Evolutionary conservation across 2,888 invertebrate species (phyloP).

Genomic region (Griposia aprilina): DNA sequence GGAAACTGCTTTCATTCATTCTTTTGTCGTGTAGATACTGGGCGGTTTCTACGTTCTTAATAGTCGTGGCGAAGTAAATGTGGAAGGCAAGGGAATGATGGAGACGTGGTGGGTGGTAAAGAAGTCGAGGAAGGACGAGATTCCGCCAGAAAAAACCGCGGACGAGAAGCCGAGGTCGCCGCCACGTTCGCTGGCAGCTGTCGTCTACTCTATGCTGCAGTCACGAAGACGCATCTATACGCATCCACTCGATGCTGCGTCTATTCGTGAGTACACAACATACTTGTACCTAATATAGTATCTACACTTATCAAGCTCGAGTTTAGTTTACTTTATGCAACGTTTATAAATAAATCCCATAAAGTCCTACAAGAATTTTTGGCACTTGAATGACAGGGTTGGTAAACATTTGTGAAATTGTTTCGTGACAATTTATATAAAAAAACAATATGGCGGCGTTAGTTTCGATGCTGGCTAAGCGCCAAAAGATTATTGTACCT

Average conservation of each 20-base stretch:
- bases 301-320: neutral
- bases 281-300: neutral
- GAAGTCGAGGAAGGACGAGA: slow-evolving; percentile 26
- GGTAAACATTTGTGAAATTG: neutral
- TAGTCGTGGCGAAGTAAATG: slow-evolving; percentile 95
- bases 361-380: neutral
- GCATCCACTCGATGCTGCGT: slow-evolving; percentile 77
- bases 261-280: slow-evolving; percentile 69
- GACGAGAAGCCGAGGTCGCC: slow-evolving; percentile 84
- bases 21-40: slow-evolving; percentile 91
- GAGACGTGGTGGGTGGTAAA: slow-evolving; percentile 96
- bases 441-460: neutral
- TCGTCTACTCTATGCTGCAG: slow-evolving; percentile 97
- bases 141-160: neutral
- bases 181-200: slow-evolving; percentile 94
- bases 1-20: neutral
- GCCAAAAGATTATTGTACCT: neutral
- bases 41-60: slow-evolving; percentile 93
- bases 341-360: too few species aligned
- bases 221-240: slow-evolving; percentile 93
- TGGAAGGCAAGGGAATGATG: slow-evolving; percentile 99
- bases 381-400: neutral
- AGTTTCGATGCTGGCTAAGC: neutral
- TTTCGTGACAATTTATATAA: neutral
- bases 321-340: too few species aligned